A percentile compares a stretch with the other conserved stretches of the same genome.
Conservation (phyloP, 2,888 invertebrate species). For the Lissonota sp. region DNA sequence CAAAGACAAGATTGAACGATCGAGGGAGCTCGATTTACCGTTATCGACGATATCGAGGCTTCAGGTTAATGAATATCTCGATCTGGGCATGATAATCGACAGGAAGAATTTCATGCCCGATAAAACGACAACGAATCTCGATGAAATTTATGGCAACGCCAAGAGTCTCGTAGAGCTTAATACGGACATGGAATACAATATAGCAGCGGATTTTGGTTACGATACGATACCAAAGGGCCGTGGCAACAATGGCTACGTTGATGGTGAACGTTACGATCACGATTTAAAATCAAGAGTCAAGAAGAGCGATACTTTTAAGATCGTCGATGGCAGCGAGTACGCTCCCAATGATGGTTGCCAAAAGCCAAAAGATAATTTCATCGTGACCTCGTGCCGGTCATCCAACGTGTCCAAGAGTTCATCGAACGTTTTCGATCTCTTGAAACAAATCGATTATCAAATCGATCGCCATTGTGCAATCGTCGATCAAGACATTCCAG, state of each 20-base stretch:
- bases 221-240: conserved; percentile 74
- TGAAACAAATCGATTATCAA: not conserved
- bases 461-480: conserved; percentile 17
- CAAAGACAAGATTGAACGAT: not conserved
- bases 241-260: not conserved
- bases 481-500: conserved; percentile 27
- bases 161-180: too few relatives aligned
- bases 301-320: conserved; percentile 79
- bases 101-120: too few relatives aligned
- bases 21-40: not conserved
- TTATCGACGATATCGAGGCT: conserved; percentile 61
- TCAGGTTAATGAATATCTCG: conserved; percentile 61
- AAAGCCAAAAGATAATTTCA: conserved; percentile 30
- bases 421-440: conserved; percentile 1
- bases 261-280: conserved; percentile 54
- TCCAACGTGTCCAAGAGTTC: conserved; percentile 32
- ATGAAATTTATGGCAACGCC: too few relatives aligned
- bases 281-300: conserved; percentile 76
- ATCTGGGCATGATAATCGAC: conserved; percentile 1
- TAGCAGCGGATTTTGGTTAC: conserved; percentile 73
- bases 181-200: conserved; percentile 49
- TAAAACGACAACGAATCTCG: too few relatives aligned
- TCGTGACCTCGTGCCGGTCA: conserved; percentile 9
- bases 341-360: conserved; percentile 62
- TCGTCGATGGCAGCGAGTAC: conserved; percentile 78